Evolutionary conservation across 2,888 invertebrate species (phyloP).

Genomic region (Caenorhabditis sp.): DNA sequence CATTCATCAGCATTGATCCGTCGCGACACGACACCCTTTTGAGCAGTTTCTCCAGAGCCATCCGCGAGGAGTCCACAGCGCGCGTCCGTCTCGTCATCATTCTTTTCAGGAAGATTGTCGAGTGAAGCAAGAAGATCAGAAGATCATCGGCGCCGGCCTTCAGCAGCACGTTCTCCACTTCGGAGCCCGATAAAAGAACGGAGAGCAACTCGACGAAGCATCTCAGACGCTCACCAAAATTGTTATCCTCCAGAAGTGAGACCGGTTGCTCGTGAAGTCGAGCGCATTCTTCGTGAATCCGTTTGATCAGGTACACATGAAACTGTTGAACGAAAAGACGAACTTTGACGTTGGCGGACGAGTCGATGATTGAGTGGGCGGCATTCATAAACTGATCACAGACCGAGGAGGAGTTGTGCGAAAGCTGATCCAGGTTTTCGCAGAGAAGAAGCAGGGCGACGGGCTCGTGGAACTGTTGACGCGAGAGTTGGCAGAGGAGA

Average conservation of each 20-base stretch:
- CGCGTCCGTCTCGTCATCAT: conserved; percentile 44
- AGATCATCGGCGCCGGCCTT: conserved; percentile 60
- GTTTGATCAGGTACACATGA: conserved; percentile 58
- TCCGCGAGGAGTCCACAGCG: conserved; percentile 55
- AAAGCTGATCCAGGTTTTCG: conserved; percentile 38
- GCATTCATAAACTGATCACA: conserved; percentile 61
- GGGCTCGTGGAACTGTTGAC: conserved; percentile 48
- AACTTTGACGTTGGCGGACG: conserved; percentile 51
- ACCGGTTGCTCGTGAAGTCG: conserved; percentile 21
- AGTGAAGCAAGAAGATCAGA: conserved; percentile 61
- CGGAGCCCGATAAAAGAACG: conserved; percentile 54
- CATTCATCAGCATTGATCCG: conserved; percentile 48
- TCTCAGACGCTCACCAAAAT: conserved; percentile 47
- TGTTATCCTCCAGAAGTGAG: conserved; percentile 20
- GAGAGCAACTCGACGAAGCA: conserved; percentile 55
- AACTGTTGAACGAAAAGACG: conserved; percentile 62
- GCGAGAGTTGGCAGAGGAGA: conserved; percentile 48
- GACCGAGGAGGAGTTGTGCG: conserved; percentile 13
- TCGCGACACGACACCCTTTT: conserved; percentile 52
- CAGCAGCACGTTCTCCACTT: conserved; percentile 60
- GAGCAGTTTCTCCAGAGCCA: conserved; percentile 58
- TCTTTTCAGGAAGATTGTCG: conserved; percentile 62
- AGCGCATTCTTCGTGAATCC: conserved; percentile 51
- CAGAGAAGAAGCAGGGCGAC: conserved; percentile 49
- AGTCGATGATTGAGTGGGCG: conserved; percentile 49